Base-by-base conservation (phyloP, 2,888 invertebrate species). In the Eilema griseolum region DNA sequence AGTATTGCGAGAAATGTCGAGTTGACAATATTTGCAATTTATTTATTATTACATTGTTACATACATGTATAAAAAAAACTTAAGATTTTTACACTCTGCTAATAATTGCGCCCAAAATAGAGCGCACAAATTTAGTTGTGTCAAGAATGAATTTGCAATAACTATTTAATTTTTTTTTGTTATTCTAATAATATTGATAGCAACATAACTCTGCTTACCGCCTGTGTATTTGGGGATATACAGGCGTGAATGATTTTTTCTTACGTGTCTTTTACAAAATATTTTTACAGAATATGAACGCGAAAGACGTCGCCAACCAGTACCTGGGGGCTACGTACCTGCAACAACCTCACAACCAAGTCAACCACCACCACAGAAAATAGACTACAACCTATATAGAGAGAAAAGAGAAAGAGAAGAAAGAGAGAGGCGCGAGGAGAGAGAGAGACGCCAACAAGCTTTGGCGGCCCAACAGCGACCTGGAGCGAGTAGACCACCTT, bases 331-430 rank as follows among this genome's bases (percentile, higher is more conserved):
- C 2, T 95, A 95, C 80, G 94, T 95, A 2, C 94, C 95, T 0
- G 94, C 94, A 0, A 88, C 91, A 0, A 75, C 86, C 0, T 76
- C 93, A 1, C 85, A 90, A 70, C 81, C 93, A 37, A 84, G 91
- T 69, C 86, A 93, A 70, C 87, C 95, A 33, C 89, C 92, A 65
- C 94, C 95, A 3, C 95, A 96, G 80, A 96, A 95, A 82, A 95
- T 95, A 69, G 95, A 96, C 85, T 95, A 96, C 81, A 95, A 96
- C 70, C 95, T 96, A 14, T 97, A 97, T 86, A 92, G 96, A 28
- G 97, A 97, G 85, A 96, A 97, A 84, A 94, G 96, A 64, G 97
- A 97, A 81, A 92, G 96, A 41, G 90, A 96, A 75, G 96, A 96
- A 71, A 86, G 96, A 2, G 96, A 96, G 70, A 89, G 96, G 74